Conservation (phyloP, 2,888 invertebrate species). For the Ptilodon capucinus region DNA sequence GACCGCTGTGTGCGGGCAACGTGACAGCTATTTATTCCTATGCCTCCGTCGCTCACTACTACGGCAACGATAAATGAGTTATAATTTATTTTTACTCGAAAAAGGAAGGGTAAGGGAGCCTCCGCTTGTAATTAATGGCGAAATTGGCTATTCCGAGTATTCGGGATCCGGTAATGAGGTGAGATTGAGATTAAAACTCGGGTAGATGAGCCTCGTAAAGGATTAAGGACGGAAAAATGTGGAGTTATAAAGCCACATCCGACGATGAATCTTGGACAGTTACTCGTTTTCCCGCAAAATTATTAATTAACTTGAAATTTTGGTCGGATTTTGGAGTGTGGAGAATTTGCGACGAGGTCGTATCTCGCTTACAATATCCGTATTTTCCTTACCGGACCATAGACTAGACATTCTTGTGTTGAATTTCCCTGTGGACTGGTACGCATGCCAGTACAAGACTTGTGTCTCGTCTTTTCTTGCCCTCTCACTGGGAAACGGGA, state of each 20-base stretch:
- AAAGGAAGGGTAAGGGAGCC: constrained; percentile 73
- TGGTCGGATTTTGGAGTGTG: constrained; percentile 15
- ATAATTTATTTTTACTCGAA: constrained; percentile 81
- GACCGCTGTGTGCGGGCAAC: constrained; percentile 53
- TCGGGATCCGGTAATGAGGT: constrained; percentile 79
- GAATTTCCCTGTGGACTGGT: no score
- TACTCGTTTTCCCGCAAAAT: constrained; percentile 35
- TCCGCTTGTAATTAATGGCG: constrained; percentile 74
- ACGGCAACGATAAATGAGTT: constrained; percentile 76
- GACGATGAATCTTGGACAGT: constrained; percentile 51
- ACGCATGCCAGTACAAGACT: no score
- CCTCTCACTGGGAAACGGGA: no score
- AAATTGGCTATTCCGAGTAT: constrained; percentile 81
- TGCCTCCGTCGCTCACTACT: constrained; percentile 48
- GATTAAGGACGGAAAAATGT: constrained; percentile 64
- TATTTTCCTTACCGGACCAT: no score
- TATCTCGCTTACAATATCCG: no score
- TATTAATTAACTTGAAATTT: constrained; percentile 38
- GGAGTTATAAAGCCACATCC: constrained; percentile 48
- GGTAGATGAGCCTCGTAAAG: constrained; percentile 72
- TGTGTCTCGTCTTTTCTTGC: no score
- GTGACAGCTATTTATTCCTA: constrained; percentile 71
- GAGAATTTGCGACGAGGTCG: no score
- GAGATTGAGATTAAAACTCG: constrained; percentile 80
- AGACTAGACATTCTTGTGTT: no score